A percentile compares a stretch with the other conserved stretches of the same genome.
Evolutionary conservation across 2,113 vertebrate genomes (phyloP).

Genomic region (Chionis minor): DNA sequence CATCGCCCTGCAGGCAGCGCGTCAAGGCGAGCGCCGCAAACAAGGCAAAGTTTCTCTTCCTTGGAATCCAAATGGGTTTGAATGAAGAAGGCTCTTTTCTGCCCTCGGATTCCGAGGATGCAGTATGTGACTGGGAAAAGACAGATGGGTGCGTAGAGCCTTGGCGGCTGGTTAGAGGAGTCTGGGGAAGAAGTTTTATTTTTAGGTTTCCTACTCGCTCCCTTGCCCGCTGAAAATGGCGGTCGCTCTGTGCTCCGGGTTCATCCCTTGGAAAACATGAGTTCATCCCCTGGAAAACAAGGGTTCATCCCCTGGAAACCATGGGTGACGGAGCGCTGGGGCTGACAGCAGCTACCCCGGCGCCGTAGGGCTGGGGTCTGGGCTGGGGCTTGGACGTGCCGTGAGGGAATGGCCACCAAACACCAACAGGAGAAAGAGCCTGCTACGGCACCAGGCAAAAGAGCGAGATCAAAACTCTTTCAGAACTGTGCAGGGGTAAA

Average conservation of each 20-base stretch:
- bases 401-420: not conserved
- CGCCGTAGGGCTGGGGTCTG: not conserved
- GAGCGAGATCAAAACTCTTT: not conserved
- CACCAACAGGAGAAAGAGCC: not conserved
- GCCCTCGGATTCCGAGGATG: not conserved
- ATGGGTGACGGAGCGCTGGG: not conserved
- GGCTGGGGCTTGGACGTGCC: not conserved
- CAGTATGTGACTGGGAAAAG: not conserved
- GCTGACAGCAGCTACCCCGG: not conserved
- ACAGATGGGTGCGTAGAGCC: not conserved
- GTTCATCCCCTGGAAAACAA: not conserved
- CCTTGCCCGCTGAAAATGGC: not conserved
- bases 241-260: not conserved
- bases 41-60: conserved; percentile 20
- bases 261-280: not conserved
- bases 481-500: not conserved
- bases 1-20: conserved; percentile 21
- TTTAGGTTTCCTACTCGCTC: not conserved
- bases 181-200: not conserved
- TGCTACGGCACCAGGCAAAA: not conserved
- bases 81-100: not conserved
- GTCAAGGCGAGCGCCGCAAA: conserved; percentile 29
- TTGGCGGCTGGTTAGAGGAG: not conserved
- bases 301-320: not conserved
- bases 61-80: not conserved